Evolutionary conservation across 2,113 vertebrate genomes (phyloP).

Genomic region (Tragelaphus strepsiceros): DNA sequence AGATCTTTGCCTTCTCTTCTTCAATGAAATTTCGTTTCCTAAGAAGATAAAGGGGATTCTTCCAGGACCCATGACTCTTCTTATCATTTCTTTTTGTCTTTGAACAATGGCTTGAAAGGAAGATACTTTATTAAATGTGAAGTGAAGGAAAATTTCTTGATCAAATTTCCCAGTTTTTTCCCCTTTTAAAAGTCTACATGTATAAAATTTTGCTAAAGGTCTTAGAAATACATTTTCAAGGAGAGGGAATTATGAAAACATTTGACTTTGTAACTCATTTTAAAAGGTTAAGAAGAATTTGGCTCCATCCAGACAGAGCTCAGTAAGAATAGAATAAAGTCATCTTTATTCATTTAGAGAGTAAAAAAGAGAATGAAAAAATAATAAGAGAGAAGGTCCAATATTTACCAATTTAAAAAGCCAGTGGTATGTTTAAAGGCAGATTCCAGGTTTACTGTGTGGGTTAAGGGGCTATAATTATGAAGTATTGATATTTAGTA

Average conservation of each 20-base stretch:
- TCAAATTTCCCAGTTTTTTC: not conserved
- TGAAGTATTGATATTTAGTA: not conserved
- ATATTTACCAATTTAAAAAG: constrained; percentile 35
- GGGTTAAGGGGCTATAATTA: not conserved
- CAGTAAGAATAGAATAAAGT: not conserved
- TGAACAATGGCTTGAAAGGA: constrained; percentile 61
- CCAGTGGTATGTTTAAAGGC: not conserved
- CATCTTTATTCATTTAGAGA: constrained; percentile 40
- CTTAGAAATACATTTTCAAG: constrained; percentile 40
- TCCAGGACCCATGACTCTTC: constrained; percentile 26
- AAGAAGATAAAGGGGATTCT: constrained; percentile 18
- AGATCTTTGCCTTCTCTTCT: constrained; percentile 64
- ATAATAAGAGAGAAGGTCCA: not conserved
- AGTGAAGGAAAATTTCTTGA: constrained; percentile 43
- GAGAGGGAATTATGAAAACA: not conserved
- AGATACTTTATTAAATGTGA: constrained; percentile 60
- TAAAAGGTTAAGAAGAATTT: constrained; percentile 16
- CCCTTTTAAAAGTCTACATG: not conserved
- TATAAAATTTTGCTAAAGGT: constrained; percentile 46
- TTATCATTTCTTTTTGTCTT: constrained; percentile 59
- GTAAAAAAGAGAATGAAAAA: not conserved
- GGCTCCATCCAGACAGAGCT: not conserved
- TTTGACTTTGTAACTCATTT: constrained; percentile 28
- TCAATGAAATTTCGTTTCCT: constrained; percentile 41
- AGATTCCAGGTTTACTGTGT: not conserved